Percentiles rank a stretch among this genome's conserved stretches.
phyloP scores from a whole-genome alignment of 2,113 vertebrate species.

The Nothocercus julius region DNA sequence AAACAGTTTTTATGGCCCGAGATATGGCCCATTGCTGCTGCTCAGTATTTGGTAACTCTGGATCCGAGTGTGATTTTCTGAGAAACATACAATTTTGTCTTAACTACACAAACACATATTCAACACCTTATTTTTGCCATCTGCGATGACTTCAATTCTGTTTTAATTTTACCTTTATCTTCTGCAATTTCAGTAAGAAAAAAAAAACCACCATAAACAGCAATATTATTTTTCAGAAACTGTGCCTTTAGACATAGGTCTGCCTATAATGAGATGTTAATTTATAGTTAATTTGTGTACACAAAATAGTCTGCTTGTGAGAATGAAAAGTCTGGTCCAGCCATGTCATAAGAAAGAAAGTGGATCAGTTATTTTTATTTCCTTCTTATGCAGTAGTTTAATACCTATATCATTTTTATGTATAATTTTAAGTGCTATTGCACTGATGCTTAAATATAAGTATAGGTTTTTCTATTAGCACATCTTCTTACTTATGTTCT shows the following conservation, averaged over 20 bases:
- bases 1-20: background rate
- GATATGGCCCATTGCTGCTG: background rate
- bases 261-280: background rate
- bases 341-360: background rate
- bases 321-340: slow-evolving; percentile 6
- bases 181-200: slow-evolving; percentile 6
- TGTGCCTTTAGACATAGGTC: background rate
- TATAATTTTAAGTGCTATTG: background rate
- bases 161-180: slow-evolving; percentile 19
- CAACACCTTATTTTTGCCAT: slow-evolving; percentile 8
- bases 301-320: background rate
- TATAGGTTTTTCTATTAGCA: background rate
- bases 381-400: background rate
- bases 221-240: background rate
- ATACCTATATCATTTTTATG: background rate
- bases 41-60: background rate
- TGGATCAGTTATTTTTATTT: background rate
- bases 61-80: background rate
- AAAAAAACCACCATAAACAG: background rate
- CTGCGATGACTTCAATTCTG: slow-evolving; percentile 1
- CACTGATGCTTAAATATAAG: background rate
- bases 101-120: slow-evolving; percentile 9
- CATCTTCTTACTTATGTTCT: background rate
- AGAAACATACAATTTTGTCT: background rate
- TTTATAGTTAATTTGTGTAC: slow-evolving; percentile 13